These are phyloP conservation scores for Pelodiscus sinensis DNA, from an alignment of 2,113 vertebrate species.

Conservation along the genomic window DNA sequence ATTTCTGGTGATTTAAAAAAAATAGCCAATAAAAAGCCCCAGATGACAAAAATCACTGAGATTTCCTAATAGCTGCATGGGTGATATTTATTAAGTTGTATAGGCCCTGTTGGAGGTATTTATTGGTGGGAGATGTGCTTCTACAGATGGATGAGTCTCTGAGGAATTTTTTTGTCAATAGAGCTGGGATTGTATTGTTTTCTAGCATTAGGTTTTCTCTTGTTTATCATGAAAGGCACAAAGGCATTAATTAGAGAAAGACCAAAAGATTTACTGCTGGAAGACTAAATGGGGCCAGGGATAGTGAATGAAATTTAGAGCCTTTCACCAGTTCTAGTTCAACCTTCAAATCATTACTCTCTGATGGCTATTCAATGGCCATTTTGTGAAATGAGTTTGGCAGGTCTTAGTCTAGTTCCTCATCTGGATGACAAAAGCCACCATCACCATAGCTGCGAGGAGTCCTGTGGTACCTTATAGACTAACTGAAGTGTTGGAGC, in stretches of 20 bases:
- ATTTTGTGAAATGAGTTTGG: background rate
- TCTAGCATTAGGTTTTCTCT: background rate
- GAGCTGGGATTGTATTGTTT: background rate
- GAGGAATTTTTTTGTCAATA: background rate
- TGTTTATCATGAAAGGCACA: accelerated
- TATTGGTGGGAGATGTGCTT: background rate
- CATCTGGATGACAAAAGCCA: background rate
- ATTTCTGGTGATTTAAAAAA: background rate
- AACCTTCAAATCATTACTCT: background rate
- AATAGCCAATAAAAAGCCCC: background rate
- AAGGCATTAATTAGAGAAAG: background rate
- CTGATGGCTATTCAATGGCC: background rate
- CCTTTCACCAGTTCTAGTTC: background rate
- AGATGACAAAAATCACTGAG: accelerated
- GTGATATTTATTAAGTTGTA: background rate
- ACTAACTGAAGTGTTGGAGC: too few species aligned
- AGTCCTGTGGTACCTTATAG: too few species aligned
- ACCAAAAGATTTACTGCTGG: background rate
- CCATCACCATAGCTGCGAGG: background rate
- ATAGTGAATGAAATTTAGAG: background rate
- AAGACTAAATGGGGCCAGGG: background rate
- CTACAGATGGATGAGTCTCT: background rate
- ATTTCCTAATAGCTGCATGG: background rate
- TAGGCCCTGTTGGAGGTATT: background rate
- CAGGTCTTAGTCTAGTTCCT: background rate